A percentile compares a stretch with the other conserved stretches of the same genome.
These are phyloP conservation scores for Parazoanthus swiftii DNA, from an alignment of 92 coral and sea anemone species.

Conservation along the genomic window DNA sequence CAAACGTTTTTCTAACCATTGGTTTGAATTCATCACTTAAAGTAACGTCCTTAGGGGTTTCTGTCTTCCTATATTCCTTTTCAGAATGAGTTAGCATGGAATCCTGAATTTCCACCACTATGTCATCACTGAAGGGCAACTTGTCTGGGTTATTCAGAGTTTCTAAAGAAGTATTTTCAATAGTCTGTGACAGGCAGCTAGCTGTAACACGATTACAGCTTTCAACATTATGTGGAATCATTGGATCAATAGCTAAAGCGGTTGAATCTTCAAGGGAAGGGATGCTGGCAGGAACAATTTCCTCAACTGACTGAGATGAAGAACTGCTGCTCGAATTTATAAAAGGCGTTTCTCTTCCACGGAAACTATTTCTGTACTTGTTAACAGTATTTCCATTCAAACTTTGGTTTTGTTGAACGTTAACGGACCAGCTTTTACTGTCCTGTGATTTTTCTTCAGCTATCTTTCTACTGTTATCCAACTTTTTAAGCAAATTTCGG, in stretches of 20 bases:
- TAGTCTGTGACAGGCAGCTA: background rate
- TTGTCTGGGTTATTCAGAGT: background rate
- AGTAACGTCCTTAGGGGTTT: background rate
- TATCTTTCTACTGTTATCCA: background rate
- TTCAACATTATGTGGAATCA: constrained; percentile 44
- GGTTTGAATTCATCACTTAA: background rate
- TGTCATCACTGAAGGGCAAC: background rate
- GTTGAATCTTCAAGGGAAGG: constrained; percentile 44
- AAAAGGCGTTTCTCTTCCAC: background rate
- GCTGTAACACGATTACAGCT: background rate
- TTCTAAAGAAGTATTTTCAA: background rate
- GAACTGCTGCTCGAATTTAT: constrained; percentile 12
- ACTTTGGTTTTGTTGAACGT: background rate
- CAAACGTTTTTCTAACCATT: background rate
- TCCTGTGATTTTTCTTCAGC: background rate
- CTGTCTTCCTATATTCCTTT: background rate
- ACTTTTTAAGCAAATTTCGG: background rate
- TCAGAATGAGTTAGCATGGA: background rate
- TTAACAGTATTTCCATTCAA: background rate
- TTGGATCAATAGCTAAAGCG: constrained; percentile 50
- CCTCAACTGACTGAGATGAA: constrained; percentile 44
- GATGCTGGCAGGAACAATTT: constrained; percentile 57
- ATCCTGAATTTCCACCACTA: background rate
- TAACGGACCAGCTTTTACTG: background rate
- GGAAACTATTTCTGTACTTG: background rate